Conservation (phyloP, 2,797 vertebrate genomes). For the Danio choprae region DNA sequence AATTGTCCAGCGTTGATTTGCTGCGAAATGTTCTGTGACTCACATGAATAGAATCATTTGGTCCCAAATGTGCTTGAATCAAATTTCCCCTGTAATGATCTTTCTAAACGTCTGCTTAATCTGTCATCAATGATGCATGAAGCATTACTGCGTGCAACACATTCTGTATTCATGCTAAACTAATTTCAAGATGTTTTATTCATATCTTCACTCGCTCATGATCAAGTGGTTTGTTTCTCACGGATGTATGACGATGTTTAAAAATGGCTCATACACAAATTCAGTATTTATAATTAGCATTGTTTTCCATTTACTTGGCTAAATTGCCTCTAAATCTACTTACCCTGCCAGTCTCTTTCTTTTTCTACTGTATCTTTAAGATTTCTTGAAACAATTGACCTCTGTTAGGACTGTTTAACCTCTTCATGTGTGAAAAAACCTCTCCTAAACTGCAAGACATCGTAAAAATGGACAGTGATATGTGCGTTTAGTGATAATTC, state of each 20-base stretch:
- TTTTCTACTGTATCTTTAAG: not conserved
- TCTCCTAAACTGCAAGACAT: not conserved
- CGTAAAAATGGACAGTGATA: not conserved
- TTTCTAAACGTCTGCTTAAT: not conserved
- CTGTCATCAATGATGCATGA: constrained; percentile 2
- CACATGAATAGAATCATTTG: constrained; percentile 24
- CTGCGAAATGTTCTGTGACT: constrained; percentile 3
- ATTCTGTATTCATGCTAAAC: not conserved
- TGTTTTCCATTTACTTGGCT: not conserved
- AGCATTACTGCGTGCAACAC: not conserved
- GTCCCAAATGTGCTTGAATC: constrained; percentile 18
- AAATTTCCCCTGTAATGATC: constrained; percentile 5
- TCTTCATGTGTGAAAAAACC: not conserved
- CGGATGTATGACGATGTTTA: not conserved
- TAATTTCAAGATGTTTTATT: constrained; percentile 21
- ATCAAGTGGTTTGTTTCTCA: not conserved
- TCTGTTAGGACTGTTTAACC: not conserved
- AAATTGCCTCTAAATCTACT: not conserved
- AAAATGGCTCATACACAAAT: not conserved
- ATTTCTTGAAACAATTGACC: not conserved
- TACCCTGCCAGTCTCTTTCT: not conserved
- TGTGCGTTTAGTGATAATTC: not conserved
- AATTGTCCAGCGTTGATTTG: not conserved
- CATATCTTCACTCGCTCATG: constrained; percentile 6
- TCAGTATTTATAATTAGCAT: not conserved